A percentile compares a stretch with the other conserved stretches of the same genome.
These are phyloP conservation scores for Salvator merianae DNA, from an alignment of 2,113 vertebrate genomes.

Conservation along the genomic window DNA sequence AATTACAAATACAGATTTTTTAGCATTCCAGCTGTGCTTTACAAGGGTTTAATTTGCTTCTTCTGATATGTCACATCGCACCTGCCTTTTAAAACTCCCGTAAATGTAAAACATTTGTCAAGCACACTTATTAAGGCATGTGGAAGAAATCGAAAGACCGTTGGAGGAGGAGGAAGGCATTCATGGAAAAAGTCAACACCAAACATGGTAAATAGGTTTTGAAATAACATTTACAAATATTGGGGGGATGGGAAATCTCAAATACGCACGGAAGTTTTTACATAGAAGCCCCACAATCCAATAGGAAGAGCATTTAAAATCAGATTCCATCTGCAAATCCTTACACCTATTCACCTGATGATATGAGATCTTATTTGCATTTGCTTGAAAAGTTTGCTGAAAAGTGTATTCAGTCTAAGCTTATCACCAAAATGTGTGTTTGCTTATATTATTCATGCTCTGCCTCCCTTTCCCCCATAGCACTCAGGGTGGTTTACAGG, in stretches of 20 bases:
- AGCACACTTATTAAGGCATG: conserved; percentile 77
- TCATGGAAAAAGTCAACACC: conserved; percentile 73
- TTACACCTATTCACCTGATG: too few species aligned
- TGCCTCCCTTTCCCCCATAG: too few species aligned
- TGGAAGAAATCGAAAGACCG: conserved; percentile 76
- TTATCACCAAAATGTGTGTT: too few species aligned
- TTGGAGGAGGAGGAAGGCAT: conserved; percentile 67
- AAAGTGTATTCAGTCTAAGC: too few species aligned
- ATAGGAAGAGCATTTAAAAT: neutral
- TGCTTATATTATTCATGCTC: too few species aligned
- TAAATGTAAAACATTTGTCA: conserved; percentile 83
- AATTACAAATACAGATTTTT: conserved; percentile 87
- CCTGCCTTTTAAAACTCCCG: conserved; percentile 84
- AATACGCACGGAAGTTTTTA: conserved; percentile 62
- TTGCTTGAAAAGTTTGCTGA: too few species aligned
- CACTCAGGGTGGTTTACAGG: too few species aligned
- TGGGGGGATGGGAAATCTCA: conserved; percentile 46
- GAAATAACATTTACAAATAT: conserved; percentile 80
- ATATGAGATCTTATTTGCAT: too few species aligned
- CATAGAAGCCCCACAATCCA: conserved; percentile 36
- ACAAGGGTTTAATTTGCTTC: conserved; percentile 86
- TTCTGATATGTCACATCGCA: conserved; percentile 85
- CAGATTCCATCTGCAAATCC: too few species aligned
- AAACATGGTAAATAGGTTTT: conserved; percentile 72
- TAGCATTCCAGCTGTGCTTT: conserved; percentile 87